Percentiles rank a stretch among this genome's conserved stretches.
Conservation (phyloP, 64 coral and sea anemone species). For the Astreopora myriophthalma region DNA sequence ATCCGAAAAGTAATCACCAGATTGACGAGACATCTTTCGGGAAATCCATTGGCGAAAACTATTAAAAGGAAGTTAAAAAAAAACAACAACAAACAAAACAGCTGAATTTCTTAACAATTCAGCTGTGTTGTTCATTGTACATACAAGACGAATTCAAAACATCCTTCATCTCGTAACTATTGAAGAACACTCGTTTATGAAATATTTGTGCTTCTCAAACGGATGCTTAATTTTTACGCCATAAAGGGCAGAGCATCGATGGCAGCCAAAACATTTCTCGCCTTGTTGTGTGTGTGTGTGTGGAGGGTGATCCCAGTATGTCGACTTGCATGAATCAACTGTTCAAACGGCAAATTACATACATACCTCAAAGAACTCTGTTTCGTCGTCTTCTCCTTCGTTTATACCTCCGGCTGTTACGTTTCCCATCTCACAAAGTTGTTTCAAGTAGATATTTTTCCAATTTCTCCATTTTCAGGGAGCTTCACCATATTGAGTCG, state of each 20-base stretch:
- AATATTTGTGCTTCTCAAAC: background rate
- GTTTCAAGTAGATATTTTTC: background rate
- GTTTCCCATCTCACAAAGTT: conserved; percentile 58
- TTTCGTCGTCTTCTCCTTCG: conserved; percentile 74
- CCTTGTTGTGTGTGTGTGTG: background rate
- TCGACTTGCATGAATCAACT: background rate
- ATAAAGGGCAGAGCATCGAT: background rate
- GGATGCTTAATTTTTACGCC: background rate
- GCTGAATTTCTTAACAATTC: background rate
- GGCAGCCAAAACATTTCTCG: background rate
- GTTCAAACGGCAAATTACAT: background rate
- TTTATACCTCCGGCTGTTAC: conserved; percentile 50
- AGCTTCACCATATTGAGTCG: conserved; percentile 64
- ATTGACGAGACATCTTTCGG: no score
- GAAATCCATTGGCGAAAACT: no score
- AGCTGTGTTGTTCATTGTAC: background rate
- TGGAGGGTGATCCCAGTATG: background rate
- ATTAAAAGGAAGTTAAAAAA: no score
- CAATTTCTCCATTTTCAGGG: background rate
- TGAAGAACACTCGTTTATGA: background rate
- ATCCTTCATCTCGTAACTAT: background rate
- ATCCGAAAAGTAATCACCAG: no score
- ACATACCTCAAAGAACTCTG: conserved; percentile 67
- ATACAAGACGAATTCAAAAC: no score
- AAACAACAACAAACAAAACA: background rate